Evolutionary conservation across 2,797 vertebrate species (phyloP).

Genomic region (Coregonus ussuriensis): DNA sequence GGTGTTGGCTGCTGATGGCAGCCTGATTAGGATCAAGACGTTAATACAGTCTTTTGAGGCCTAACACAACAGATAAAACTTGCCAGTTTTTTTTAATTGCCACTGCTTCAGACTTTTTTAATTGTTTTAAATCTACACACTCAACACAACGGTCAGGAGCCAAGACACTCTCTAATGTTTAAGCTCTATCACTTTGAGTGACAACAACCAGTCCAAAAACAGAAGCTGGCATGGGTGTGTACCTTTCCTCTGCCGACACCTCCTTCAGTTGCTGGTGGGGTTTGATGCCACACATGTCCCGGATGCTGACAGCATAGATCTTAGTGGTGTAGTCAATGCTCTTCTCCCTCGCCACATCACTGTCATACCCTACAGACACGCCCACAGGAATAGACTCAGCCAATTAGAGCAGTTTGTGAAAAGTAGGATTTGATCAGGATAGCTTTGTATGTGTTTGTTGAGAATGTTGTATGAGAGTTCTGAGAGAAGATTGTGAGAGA

Average conservation of each 20-base stretch:
- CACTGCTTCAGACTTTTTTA: not conserved
- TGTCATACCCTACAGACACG: constrained; percentile 81
- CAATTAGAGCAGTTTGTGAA: not conserved
- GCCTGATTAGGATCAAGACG: not conserved
- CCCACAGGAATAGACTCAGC: not conserved
- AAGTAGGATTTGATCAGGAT: not conserved
- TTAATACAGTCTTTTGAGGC: no score
- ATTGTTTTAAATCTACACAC: not conserved
- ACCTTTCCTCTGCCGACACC: constrained; percentile 84
- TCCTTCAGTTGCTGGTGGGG: constrained; percentile 88
- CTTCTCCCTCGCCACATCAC: constrained; percentile 87
- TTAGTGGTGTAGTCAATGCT: constrained; percentile 86
- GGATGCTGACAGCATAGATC: constrained; percentile 86
- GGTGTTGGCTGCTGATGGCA: not conserved
- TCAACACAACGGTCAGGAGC: not conserved
- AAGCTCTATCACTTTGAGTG: constrained; percentile 1
- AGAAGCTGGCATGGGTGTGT: constrained; percentile 2
- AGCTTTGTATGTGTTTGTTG: no score
- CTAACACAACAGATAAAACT: no score
- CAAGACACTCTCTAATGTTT: not conserved
- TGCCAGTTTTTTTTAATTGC: not conserved
- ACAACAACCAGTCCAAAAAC: not conserved
- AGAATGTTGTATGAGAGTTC: not conserved
- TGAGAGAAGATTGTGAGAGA: no score
- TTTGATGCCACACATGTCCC: constrained; percentile 87